Conservation (phyloP, 2,888 invertebrate genomes). For the Galerucella pusilla region DNA sequence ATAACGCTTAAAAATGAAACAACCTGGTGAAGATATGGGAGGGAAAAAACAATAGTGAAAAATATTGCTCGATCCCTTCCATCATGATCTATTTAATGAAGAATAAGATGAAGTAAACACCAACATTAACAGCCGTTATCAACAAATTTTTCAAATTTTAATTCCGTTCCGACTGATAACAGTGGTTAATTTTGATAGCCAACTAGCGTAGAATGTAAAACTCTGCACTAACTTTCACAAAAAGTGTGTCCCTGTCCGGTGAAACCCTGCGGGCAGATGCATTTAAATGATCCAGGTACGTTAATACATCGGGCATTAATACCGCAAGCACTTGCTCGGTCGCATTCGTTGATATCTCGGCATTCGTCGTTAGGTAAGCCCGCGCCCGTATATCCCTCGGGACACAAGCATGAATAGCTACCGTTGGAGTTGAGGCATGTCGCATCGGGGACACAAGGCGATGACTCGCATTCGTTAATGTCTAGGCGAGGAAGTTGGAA, state of each 20-base stretch:
- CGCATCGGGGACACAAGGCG: slow-evolving; percentile 76
- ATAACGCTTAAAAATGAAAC: too few relatives aligned
- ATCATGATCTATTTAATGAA: neutral
- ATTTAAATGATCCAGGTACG: slow-evolving; percentile 82
- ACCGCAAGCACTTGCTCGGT: slow-evolving; percentile 75
- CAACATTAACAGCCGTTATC: neutral
- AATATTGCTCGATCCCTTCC: neutral
- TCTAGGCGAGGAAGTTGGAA: slow-evolving; percentile 65
- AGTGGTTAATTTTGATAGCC: neutral
- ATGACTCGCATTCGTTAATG: slow-evolving; percentile 76
- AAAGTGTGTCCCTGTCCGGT: slow-evolving; percentile 78
- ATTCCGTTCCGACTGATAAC: neutral
- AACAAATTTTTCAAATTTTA: too few relatives aligned
- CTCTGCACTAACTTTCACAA: slow-evolving; percentile 78
- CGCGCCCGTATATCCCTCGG: slow-evolving; percentile 73
- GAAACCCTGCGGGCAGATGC: slow-evolving; percentile 81
- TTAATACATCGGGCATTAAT: slow-evolving; percentile 84
- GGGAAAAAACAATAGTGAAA: neutral
- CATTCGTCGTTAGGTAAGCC: slow-evolving; percentile 68
- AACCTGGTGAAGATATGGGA: neutral
- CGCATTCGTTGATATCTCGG: slow-evolving; percentile 81
- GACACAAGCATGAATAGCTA: slow-evolving; percentile 80
- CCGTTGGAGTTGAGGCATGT: slow-evolving; percentile 81
- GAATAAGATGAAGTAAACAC: neutral
- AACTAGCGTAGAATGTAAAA: neutral